Evolutionary conservation across 2,113 vertebrate genomes (phyloP), one percentile per base, ranked within the genome.

Genomic region (Aegithalos caudatus): DNA sequence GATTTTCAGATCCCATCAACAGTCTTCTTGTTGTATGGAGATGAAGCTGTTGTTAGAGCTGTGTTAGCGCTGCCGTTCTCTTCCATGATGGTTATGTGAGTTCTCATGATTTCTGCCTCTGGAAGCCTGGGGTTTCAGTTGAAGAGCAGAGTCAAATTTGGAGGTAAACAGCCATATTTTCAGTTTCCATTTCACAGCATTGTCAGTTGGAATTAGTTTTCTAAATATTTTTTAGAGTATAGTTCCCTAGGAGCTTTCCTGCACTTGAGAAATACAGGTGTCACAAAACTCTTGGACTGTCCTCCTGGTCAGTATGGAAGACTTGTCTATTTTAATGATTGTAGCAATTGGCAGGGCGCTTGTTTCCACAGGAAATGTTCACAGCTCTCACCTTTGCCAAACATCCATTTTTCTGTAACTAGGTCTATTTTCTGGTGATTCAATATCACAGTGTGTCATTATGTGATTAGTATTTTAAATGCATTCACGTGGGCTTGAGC

Each of bases 381-480:
- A 25, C 42, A 88, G 71, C 67, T 80, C 57, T 51, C 58, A 70
- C 67, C 71, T 77, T 82, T 90, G 47, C 50, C 79, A 80, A 69
- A 28, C 21, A 8, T 78, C 78, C 6, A 8, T 81, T 88, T 80
- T 83, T 88, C 77, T 83, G 35, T 88, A 82, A 54, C 56, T 88
- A 28, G 35, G 50, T 78, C 82, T 90, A 2, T 94, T 86, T 94
- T 81, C 76, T 86, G 44, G 72, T 76, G 91, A 90, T 93, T 90
- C 80, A 88, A 6, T 90, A 86, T 88, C 76, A 69, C 66, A 88
- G 47, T 73, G 51, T 94, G 71, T 86, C 71, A 54, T 93, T 88
- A 81, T 81, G 44, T 78, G 82, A 90, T 95, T 90, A 90, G 44
- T 94, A 70, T 86, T 97, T 94, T 88, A 88, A 92, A 83, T 86